A percentile compares a stretch with the other conserved stretches of the same genome.
phyloP scores from a whole-genome alignment of 1,140 invertebrate genomes.

The Aphelinus atriplicis region DNA sequence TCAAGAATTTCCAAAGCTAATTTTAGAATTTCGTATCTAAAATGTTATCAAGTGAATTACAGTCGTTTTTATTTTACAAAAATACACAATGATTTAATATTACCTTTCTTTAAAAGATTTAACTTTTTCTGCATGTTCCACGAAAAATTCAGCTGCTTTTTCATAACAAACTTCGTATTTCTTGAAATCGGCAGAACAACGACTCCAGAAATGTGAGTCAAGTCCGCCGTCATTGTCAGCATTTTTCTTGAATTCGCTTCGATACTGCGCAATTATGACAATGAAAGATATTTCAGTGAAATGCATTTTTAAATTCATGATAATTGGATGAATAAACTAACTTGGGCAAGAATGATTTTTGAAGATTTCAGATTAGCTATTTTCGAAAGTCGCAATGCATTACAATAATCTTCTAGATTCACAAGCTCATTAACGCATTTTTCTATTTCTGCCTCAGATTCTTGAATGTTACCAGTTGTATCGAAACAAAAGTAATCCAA shows the following conservation, averaged over 20 bases:
- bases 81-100: background rate
- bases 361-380: constrained; percentile 59
- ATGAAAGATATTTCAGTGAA: constrained; percentile 17
- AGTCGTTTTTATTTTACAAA: too few relatives aligned
- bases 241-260: constrained; percentile 53
- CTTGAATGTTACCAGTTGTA: constrained; percentile 49
- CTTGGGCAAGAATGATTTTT: constrained; percentile 58
- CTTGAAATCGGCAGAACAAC: constrained; percentile 69
- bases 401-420: constrained; percentile 64
- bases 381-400: constrained; percentile 69
- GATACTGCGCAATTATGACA: constrained; percentile 43
- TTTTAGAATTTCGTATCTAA: constrained; percentile 57
- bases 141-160: constrained; percentile 68
- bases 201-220: constrained; percentile 66
- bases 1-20: constrained; percentile 55
- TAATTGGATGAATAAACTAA: constrained; percentile 25
- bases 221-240: constrained; percentile 54
- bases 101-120: constrained; percentile 55
- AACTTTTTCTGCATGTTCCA: constrained; percentile 65
- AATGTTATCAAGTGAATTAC: too few relatives aligned
- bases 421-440: constrained; percentile 68
- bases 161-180: constrained; percentile 66
- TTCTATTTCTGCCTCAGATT: constrained; percentile 55
- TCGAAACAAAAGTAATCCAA: constrained; percentile 56
- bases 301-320: too few relatives aligned